These are phyloP conservation scores for Drosophila navojoa DNA, from an alignment of 1,140 invertebrate genomes.

Conservation along the genomic window DNA sequence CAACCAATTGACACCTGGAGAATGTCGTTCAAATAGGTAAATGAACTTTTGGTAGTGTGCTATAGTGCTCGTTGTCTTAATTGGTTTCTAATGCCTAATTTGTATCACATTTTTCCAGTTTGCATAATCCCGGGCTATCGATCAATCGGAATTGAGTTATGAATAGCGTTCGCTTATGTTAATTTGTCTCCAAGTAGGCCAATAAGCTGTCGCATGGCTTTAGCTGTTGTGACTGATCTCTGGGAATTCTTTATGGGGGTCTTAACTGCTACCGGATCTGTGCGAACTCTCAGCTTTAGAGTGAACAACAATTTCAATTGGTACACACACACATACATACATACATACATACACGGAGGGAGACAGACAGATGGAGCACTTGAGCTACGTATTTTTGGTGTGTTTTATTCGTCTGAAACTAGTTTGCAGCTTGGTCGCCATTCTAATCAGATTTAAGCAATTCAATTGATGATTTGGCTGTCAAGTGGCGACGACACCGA, in stretches of 20 bases:
- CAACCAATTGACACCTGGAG: neutral
- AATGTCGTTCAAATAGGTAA: constrained; percentile 25
- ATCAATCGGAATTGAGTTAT: constrained; percentile 28
- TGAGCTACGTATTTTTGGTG: constrained; percentile 20
- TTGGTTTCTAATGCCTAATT: constrained; percentile 20
- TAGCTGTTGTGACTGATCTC: constrained; percentile 7
- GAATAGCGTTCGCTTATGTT: constrained; percentile 40
- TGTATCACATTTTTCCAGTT: constrained; percentile 16
- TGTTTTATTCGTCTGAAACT: constrained; percentile 33
- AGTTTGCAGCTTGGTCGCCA: constrained; percentile 32
- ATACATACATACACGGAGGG: constrained; percentile 1
- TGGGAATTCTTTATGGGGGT: constrained; percentile 32
- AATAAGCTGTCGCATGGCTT: constrained; percentile 34
- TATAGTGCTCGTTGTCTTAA: constrained; percentile 1
- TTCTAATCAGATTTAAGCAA: constrained; percentile 49
- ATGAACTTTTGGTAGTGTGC: constrained; percentile 35
- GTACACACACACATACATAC: constrained; percentile 8
- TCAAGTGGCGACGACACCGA: constrained; percentile 48
- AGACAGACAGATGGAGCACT: constrained; percentile 30
- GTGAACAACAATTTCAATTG: constrained; percentile 22
- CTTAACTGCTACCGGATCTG: constrained; percentile 49
- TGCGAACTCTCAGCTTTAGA: constrained; percentile 16
- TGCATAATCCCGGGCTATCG: constrained; percentile 9
- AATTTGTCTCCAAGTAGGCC: constrained; percentile 48
- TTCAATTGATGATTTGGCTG: constrained; percentile 43